These are phyloP conservation scores for Drosophila emarginata DNA, from an alignment of 2,888 invertebrate species.

Conservation along the genomic window DNA sequence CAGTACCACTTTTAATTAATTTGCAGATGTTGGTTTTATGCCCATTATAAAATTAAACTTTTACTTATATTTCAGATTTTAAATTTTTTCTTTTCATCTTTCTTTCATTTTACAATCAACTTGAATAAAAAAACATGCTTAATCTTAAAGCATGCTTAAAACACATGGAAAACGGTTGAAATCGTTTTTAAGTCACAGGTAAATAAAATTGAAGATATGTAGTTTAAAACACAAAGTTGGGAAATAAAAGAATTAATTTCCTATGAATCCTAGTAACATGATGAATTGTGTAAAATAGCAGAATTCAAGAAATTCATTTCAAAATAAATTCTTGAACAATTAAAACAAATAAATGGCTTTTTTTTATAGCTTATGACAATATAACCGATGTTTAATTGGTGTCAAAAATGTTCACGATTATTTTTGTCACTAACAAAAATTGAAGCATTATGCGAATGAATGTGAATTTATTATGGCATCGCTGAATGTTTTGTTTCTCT, in stretches of 20 bases:
- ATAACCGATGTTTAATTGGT: conserved; percentile 30
- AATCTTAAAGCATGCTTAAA: neutral
- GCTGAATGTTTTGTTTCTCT: conserved; percentile 20
- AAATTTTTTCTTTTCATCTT: too few species aligned
- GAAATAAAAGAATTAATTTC: neutral
- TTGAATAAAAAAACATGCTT: neutral
- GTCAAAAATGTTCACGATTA: conserved; percentile 13
- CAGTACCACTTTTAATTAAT: too few species aligned
- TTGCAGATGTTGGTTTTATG: too few species aligned
- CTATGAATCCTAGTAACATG: neutral
- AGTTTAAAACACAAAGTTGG: too few species aligned
- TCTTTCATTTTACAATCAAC: neutral
- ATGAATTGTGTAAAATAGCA: neutral
- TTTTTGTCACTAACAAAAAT: neutral
- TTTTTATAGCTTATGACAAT: conserved; percentile 43
- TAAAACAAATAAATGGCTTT: conserved; percentile 51
- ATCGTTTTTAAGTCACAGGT: neutral
- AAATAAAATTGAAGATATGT: neutral
- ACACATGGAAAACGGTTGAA: neutral
- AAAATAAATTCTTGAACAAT: conserved; percentile 37
- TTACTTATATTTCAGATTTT: too few species aligned
- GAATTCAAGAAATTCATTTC: too few species aligned
- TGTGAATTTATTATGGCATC: neutral
- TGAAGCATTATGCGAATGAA: conserved; percentile 27
- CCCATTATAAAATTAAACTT: too few species aligned